Base-by-base conservation (phyloP, 2,113 vertebrate species). In the Leptobrachium ailaonicum region DNA sequence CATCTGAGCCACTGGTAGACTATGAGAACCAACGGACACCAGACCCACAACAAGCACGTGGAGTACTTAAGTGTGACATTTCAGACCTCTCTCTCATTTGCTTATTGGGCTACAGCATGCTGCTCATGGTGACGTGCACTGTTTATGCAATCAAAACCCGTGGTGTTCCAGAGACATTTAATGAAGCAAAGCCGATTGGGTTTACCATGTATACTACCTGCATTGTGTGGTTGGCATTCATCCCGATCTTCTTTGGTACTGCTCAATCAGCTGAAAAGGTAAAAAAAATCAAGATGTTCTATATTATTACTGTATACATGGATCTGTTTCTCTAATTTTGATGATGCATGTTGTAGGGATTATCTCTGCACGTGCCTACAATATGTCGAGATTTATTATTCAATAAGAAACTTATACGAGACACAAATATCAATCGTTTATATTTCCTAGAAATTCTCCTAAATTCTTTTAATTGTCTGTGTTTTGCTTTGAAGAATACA, bases 181-280 rank as follows among this genome's bases (percentile, higher is more conserved):
- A 98, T 0, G 97, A 98, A 91, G 97, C 97, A 89, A 98, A 98
- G 90, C 97, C 97, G 85, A 98, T 98, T 1, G 97, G 97, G 87
- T 97, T 98, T 90, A 98, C 97, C 90, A 98, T 98, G 97, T 98
- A 98, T 89, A 98, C 97, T 77, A 98, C 97, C 83, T 98, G 97
- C 88, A 98, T 98, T 42, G 95, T 98, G 71, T 98, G 97, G 97
- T 94, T 98, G 0, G 97, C 97, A 82, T 98, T 98, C 91, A 98
- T 98, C 84, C 97, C 97, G 53, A 98, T 98, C 88, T 98, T 98
- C 92, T 98, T 98, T 58, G 97, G 97, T 79, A 98, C 97, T 2
- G 96, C 96, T 0, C 96, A 98, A 89, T 98, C 97, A 0, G 94
- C 90, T 12, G 93, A 95, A 75, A 92, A 94, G 91, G 93, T 92